A percentile compares a stretch with the other conserved stretches of the same genome.
Evolutionary conservation across 2,797 vertebrate genomes (phyloP).

Genomic region (Gymnodraco acuticeps): DNA sequence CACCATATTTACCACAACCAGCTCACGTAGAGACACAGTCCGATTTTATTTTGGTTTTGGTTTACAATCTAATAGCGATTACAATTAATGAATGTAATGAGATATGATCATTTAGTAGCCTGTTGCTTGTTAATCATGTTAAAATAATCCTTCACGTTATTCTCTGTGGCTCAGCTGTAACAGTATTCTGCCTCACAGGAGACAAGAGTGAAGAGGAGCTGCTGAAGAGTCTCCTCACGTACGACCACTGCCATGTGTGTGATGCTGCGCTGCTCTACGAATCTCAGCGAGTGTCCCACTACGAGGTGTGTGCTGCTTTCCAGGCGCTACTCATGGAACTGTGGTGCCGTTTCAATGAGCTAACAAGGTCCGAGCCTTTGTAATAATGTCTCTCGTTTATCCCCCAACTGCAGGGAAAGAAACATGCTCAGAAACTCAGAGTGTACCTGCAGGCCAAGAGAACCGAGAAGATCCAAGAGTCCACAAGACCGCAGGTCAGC

Average conservation of each 20-base stretch:
- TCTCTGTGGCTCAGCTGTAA: background rate
- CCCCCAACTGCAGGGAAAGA: constrained; percentile 86
- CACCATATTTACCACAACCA: background rate
- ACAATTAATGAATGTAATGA: background rate
- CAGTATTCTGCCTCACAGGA: constrained; percentile 54
- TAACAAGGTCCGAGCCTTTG: background rate
- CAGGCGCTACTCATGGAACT: background rate
- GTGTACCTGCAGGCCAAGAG: constrained; percentile 81
- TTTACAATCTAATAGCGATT: no score
- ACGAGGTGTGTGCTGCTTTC: constrained; percentile 83
- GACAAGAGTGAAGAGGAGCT: constrained; percentile 59
- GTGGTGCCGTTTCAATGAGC: background rate
- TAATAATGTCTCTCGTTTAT: constrained; percentile 8
- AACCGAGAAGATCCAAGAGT: constrained; percentile 73
- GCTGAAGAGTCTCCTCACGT: constrained; percentile 83
- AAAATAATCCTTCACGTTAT: background rate
- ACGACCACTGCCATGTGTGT: constrained; percentile 90
- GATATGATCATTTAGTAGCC: background rate
- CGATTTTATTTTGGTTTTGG: no score
- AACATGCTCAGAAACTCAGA: constrained; percentile 87
- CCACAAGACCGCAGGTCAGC: constrained; percentile 74
- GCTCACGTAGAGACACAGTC: background rate
- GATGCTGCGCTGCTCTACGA: constrained; percentile 86
- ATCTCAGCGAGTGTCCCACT: constrained; percentile 90
- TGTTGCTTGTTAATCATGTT: background rate